Evolutionary conservation across 2,888 invertebrate genomes (phyloP).

Genomic region (Dynastes tityus): DNA sequence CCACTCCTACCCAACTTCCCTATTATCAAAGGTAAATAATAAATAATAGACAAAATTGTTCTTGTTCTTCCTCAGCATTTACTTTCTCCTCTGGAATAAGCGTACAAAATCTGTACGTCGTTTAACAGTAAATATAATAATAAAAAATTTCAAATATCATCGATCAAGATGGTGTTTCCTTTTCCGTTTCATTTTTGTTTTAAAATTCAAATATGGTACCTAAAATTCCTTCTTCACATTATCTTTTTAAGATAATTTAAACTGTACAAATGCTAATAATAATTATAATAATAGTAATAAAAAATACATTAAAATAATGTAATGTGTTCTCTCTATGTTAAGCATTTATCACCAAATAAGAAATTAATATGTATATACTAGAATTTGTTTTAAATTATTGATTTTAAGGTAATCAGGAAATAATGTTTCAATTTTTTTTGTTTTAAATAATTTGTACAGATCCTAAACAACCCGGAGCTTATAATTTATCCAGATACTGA

Average conservation of each 20-base stretch:
- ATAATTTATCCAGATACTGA: constrained; percentile 99
- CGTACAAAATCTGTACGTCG: constrained; percentile 48
- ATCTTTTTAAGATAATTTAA: constrained; percentile 38
- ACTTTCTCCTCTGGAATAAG: constrained; percentile 48
- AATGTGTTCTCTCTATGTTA: neutral
- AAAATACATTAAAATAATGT: constrained; percentile 5
- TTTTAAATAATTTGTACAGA: constrained; percentile 68
- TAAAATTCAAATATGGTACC: neutral
- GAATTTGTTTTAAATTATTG: constrained; percentile 4
- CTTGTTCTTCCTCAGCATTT: constrained; percentile 46
- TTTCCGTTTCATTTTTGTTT: neutral
- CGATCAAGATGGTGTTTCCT: neutral
- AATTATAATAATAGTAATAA: neutral
- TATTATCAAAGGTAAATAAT: neutral
- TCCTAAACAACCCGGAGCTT: constrained; percentile 72
- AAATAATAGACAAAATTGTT: constrained; percentile 21
- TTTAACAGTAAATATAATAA: constrained; percentile 36
- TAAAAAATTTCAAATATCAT: constrained; percentile 1
- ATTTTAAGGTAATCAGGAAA: neutral
- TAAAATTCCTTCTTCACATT: too few species aligned
- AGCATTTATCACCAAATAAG: too few species aligned
- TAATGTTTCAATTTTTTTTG: neutral
- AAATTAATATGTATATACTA: neutral
- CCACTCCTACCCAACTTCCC: too few species aligned
- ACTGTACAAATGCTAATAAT: constrained; percentile 49